phyloP scores from a whole-genome alignment of 2,113 vertebrate genomes.

The Zootoca vivipara region DNA sequence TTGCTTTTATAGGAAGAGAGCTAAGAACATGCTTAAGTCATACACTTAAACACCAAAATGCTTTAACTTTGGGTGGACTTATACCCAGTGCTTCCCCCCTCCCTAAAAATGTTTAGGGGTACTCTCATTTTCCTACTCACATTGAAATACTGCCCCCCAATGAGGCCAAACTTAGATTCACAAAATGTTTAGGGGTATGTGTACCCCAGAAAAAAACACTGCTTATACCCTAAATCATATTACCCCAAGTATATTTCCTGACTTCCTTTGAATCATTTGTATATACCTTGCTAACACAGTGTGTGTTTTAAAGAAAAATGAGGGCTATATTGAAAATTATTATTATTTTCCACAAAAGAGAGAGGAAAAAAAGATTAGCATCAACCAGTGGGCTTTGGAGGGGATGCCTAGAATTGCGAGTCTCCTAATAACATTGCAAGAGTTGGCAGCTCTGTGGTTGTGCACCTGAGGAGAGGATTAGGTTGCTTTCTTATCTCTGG shows the following conservation, averaged over 20 bases:
- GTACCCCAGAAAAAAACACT: background rate
- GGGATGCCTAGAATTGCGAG: background rate
- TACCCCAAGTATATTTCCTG: background rate
- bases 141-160: no score
- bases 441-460: constrained; percentile 1
- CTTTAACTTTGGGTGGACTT: background rate
- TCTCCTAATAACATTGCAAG: background rate
- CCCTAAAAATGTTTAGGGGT: background rate
- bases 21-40: background rate
- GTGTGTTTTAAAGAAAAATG: background rate
- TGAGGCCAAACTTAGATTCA: no score
- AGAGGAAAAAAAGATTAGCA: background rate
- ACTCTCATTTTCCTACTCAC: no score
- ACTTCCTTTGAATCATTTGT: background rate
- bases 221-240: background rate
- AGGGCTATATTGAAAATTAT: background rate
- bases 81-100: background rate
- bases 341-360: background rate
- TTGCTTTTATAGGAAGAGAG: background rate
- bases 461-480: constrained; percentile 28
- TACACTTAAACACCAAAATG: background rate
- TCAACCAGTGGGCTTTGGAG: background rate
- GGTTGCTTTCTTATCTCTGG: constrained; percentile 29
- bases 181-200: no score
- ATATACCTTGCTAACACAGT: background rate